These are phyloP conservation scores for Heliornis fulica DNA, from an alignment of 2,113 vertebrate species.

Conservation along the genomic window DNA sequence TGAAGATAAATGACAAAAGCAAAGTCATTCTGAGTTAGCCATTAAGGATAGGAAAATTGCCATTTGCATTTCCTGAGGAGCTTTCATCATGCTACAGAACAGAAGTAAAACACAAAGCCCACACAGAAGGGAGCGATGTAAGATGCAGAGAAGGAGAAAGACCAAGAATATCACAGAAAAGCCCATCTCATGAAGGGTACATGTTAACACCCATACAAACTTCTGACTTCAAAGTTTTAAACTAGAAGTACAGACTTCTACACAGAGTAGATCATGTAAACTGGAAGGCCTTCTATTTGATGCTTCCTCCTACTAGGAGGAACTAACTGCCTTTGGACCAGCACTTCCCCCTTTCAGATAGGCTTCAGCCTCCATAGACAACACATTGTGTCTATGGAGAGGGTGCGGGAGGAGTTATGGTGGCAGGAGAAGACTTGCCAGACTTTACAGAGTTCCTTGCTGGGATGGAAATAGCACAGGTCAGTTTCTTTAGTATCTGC, in stretches of 20 bases:
- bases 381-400: neutral
- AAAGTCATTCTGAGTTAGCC: neutral
- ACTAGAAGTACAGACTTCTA: neutral
- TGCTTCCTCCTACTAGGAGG: neutral
- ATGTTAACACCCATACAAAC: neutral
- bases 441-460: neutral
- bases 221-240: neutral
- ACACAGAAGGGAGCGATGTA: neutral
- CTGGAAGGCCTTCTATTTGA: neutral
- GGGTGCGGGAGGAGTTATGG: neutral
- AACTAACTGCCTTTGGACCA: neutral
- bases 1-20: neutral
- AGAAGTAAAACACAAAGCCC: neutral
- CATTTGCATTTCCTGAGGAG: neutral
- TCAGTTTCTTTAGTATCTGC: neutral
- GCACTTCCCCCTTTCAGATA: neutral
- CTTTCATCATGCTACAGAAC: neutral
- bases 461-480: neutral
- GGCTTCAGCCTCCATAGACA: neutral
- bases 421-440: neutral
- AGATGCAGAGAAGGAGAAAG: neutral
- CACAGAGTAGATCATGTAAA: neutral
- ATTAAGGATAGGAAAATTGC: neutral
- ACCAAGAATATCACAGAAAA: neutral
- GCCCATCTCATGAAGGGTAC: accelerated